Evolutionary conservation across 2,797 vertebrate species (phyloP).

Genomic region (Mormyrus proboscirostris): DNA sequence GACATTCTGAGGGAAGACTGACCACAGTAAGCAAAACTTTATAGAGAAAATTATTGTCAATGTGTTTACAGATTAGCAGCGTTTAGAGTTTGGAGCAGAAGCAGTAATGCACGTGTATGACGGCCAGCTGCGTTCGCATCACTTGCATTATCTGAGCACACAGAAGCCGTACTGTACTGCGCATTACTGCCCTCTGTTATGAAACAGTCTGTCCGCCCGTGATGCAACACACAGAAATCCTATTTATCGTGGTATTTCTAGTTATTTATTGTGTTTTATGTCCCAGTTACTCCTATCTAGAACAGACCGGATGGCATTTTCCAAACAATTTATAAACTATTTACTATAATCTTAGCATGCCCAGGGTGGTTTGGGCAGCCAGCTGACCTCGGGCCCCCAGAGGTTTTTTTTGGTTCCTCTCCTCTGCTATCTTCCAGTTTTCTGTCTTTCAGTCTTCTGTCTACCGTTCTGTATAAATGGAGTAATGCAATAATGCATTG

Average conservation of each 20-base stretch:
- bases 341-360: neutral
- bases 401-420: neutral
- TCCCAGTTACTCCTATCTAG: neutral
- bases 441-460: neutral
- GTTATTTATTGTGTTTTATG: neutral
- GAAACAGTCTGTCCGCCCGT: neutral
- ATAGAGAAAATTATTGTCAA: neutral
- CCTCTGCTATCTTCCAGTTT: neutral
- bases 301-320: neutral
- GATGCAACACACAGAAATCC: neutral
- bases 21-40: neutral
- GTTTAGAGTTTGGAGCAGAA: too few relatives aligned
- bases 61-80: neutral
- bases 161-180: neutral
- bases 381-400: neutral
- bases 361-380: too few relatives aligned
- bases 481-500: neutral
- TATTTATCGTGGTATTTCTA: neutral
- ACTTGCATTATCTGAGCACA: neutral
- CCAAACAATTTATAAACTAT: neutral
- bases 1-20: neutral
- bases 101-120: neutral
- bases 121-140: neutral
- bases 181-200: neutral
- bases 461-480: neutral